Evolutionary conservation across 1,140 invertebrate genomes (phyloP).

Genomic region (Pseudoatta argentina): DNA sequence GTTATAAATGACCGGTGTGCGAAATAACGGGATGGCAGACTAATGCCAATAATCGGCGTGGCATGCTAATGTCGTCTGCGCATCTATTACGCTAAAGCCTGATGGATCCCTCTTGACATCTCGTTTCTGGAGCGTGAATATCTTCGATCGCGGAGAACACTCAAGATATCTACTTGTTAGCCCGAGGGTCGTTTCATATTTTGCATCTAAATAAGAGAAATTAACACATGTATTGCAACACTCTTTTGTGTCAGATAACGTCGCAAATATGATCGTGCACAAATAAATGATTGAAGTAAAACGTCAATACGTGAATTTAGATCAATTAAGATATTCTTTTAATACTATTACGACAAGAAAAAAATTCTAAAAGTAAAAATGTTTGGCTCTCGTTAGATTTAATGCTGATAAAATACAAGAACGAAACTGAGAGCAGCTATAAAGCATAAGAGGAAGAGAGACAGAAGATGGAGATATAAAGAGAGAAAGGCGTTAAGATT

Average conservation of each 20-base stretch:
- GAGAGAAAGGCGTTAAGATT: slow-evolving; percentile 81
- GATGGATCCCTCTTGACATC: slow-evolving; percentile 83
- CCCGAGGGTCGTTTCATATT: slow-evolving; percentile 63
- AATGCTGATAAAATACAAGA: slow-evolving; percentile 77
- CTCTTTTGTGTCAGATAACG: background rate
- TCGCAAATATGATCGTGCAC: background rate
- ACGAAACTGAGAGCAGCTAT: slow-evolving; percentile 62
- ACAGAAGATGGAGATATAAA: background rate
- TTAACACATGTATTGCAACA: background rate
- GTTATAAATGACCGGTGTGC: slow-evolving; percentile 84
- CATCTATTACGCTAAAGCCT: slow-evolving; percentile 85
- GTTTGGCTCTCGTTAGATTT: slow-evolving; percentile 6
- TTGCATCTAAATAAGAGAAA: slow-evolving; percentile 67
- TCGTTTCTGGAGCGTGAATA: slow-evolving; percentile 74
- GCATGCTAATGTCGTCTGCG: slow-evolving; percentile 84
- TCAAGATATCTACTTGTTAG: slow-evolving; percentile 64
- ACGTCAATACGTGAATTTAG: background rate
- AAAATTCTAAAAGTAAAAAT: slow-evolving; percentile 31
- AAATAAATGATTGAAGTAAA: background rate
- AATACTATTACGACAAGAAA: background rate
- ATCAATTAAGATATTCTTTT: background rate
- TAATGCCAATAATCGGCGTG: slow-evolving; percentile 84
- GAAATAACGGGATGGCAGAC: slow-evolving; percentile 77
- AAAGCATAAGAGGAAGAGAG: background rate
- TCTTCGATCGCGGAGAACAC: slow-evolving; percentile 71